Conservation (phyloP, 2,113 vertebrate genomes). For the Hyaena hyaena region DNA sequence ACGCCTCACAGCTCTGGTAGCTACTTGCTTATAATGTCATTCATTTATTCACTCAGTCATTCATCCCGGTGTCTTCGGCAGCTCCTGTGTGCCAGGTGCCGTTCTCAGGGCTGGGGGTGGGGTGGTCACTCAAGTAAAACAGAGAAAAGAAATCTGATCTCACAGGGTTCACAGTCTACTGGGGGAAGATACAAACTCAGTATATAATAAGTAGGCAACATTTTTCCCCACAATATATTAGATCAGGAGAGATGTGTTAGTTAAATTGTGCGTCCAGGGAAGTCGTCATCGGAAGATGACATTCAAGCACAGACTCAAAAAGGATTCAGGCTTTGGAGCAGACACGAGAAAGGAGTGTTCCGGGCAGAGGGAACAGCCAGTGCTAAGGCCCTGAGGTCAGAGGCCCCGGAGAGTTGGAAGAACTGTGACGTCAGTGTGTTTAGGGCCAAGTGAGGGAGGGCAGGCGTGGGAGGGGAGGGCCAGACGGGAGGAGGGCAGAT, state of each 20-base stretch:
- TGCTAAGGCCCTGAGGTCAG: neutral
- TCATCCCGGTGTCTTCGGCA: neutral
- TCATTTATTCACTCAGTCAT: neutral
- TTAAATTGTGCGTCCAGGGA: neutral
- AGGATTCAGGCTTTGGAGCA: neutral
- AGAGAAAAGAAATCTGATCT: neutral
- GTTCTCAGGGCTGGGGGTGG: neutral
- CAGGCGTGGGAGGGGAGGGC: neutral
- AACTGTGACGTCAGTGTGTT: neutral
- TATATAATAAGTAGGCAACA: neutral
- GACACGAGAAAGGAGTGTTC: neutral
- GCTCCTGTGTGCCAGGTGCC: neutral
- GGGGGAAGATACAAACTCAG: neutral
- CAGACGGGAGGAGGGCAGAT: neutral
- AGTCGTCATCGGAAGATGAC: neutral
- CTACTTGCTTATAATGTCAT: neutral
- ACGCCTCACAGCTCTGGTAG: no score
- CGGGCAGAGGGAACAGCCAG: no score
- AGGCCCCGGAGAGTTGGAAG: neutral
- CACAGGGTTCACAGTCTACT: neutral
- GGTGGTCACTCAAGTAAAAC: neutral
- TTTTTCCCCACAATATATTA: rapidly evolving
- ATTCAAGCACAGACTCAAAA: neutral
- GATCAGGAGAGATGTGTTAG: neutral
- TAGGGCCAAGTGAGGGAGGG: no score